Evolutionary conservation across 2,113 vertebrate species (phyloP), one percentile per base, ranked within the genome.

Genomic region (Barbus barbus): DNA sequence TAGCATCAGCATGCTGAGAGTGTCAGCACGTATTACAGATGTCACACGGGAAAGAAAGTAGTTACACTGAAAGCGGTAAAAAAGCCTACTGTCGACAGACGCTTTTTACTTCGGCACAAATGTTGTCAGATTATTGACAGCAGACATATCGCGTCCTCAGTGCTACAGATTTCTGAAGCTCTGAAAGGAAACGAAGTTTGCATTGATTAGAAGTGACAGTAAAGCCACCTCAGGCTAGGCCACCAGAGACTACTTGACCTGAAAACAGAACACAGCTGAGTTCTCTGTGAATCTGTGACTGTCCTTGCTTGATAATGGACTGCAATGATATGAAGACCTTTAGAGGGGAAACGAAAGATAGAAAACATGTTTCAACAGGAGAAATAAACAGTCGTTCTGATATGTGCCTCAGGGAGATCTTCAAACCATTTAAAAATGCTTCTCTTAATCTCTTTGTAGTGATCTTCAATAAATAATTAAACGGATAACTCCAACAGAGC

Each of bases 171-270:
- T 78, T 53, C 9, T 58, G 31, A 24, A 61, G 74, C 13, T 48
- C 26, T 51, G 13, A 51, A 48, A 46, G 4, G 53, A 65, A 61
- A 44, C 8, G 16, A 61, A 69, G 36, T 86, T 46, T 41, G 51
- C 73, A 48, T 72, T 67, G 85, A 78, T 78, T 56, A 44, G 28
- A 41, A 82, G 80, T 82, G 72, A 53, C 79, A 69, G 53, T 8
- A 65, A 36, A 56, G n/a, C 22, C 58, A 82, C 33, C 13, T 46
- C 72, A 69, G 71, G 84, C 69, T 31, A 76, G 51, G 44, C 31
- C 44, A 82, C n/a, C 36, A 58, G 84, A 85, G 51, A 83, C 67
- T 60, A n/a, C 36, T 76, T 75, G 60, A 46, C 58, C 58, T 83
- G 36, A 51, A 80, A 81, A 81, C 41, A 67, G 60, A 51, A 65